phyloP scores from a whole-genome alignment of 2,888 invertebrate genomes.

The Standfussiana lucernea region DNA sequence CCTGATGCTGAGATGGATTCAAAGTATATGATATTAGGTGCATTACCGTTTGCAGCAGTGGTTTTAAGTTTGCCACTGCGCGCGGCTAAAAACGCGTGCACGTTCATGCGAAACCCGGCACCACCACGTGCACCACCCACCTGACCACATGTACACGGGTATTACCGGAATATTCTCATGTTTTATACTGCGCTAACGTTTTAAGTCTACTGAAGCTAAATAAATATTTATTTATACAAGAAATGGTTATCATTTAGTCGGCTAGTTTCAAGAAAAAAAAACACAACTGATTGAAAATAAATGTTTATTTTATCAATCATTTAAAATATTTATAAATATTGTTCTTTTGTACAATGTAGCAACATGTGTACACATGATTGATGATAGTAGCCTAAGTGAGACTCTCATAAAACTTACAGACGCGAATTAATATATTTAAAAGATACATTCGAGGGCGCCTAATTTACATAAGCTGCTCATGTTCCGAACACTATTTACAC shows the following conservation, averaged over 20 bases:
- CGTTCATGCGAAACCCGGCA: slow-evolving; percentile 67
- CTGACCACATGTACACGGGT: slow-evolving; percentile 21
- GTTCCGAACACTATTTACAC: slow-evolving; percentile 77
- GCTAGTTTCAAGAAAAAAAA: slow-evolving; percentile 64
- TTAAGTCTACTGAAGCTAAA: background rate
- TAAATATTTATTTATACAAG: slow-evolving; percentile 7
- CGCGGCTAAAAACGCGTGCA: slow-evolving; percentile 75
- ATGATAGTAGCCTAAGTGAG: slow-evolving; percentile 78
- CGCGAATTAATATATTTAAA: slow-evolving; percentile 70
- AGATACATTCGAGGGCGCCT: slow-evolving; percentile 71
- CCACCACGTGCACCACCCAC: slow-evolving; percentile 54
- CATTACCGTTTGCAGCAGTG: slow-evolving; percentile 73
- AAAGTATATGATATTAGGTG: slow-evolving; percentile 68
- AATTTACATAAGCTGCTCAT: slow-evolving; percentile 70
- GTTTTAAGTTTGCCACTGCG: slow-evolving; percentile 78
- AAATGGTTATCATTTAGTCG: background rate
- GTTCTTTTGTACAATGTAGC: slow-evolving; percentile 89
- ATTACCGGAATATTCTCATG: background rate
- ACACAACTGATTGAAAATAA: slow-evolving; percentile 86
- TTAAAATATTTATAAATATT: slow-evolving; percentile 90
- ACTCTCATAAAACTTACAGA: slow-evolving; percentile 78
- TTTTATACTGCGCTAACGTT: background rate
- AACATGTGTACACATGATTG: slow-evolving; percentile 84
- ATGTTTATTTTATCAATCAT: slow-evolving; percentile 90
- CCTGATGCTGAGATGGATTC: slow-evolving; percentile 75